Conservation (phyloP, 2,113 vertebrate genomes). For the Acrocephalus kingi region DNA sequence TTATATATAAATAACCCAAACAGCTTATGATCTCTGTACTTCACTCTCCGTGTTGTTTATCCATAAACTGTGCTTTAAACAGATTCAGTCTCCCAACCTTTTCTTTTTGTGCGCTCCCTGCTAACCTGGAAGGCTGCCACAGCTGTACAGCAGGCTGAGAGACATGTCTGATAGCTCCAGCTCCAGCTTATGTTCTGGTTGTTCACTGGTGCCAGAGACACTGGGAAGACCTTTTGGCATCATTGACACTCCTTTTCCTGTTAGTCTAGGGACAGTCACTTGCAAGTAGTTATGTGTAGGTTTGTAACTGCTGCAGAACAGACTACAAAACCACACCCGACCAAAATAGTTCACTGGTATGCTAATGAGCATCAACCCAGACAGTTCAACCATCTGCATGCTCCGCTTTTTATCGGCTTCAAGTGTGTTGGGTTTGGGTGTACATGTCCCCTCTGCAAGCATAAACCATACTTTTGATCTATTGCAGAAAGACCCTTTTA, state of each 20-base stretch:
- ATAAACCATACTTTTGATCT: slow-evolving; percentile 2
- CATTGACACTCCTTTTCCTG: not conserved
- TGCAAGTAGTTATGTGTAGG: not conserved
- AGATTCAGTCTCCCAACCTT: not conserved
- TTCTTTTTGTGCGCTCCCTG: not conserved
- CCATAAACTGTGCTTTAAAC: not conserved
- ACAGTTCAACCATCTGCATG: not conserved
- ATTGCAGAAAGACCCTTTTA: not conserved
- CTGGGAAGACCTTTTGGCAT: not conserved
- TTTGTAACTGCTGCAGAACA: not conserved
- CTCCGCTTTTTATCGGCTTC: slow-evolving; percentile 43
- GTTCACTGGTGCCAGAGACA: not conserved
- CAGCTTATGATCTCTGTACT: not conserved
- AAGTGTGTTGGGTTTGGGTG: not conserved
- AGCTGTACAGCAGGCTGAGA: not conserved
- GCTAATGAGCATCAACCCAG: not conserved
- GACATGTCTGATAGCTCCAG: not conserved
- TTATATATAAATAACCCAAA: not conserved
- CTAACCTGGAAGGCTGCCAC: not conserved
- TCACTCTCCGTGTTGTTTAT: not conserved
- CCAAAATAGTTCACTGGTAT: not conserved
- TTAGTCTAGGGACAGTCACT: not conserved
- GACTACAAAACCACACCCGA: not conserved
- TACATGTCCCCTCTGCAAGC: not conserved
- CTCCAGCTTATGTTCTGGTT: not conserved